Base-by-base conservation (phyloP, 2,888 invertebrate genomes). In the Tenthredo mesomela region DNA sequence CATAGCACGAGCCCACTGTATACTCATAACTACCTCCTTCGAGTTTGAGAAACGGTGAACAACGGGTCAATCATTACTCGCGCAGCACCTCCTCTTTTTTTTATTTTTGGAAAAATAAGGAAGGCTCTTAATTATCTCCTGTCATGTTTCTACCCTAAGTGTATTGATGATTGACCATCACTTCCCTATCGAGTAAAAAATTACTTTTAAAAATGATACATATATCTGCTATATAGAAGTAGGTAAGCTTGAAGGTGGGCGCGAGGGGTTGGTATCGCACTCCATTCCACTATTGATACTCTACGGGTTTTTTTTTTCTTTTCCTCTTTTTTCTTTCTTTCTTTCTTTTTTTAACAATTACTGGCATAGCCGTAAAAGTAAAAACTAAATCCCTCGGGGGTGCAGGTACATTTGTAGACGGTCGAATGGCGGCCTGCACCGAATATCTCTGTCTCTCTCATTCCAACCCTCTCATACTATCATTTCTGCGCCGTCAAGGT, bases 401-500 rank as follows among this genome's bases (percentile, higher is more conserved):
- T 40, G 73, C 40, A 73, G 73, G 43, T 73, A 21, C 43, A 25
- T 43, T 73, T 73, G 18, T 25, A 73, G 73, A 40, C 73, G 43
- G 25, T 40, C 40, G 71, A 61, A 37, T 33, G 18, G 21, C 43
- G 21, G 12, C 43, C 73, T 73, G 73, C 73, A 73, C 73, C 73
- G 43, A 12, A 18, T 33, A 12, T 67, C 33, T 86, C 47, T 50
- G 40, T 84, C 77, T 86, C 86, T 75, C 80, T 65, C 70, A 61
- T 10, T 77, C 6, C n/a, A 61, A 15, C 33, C 37, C 40, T 25
- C 54, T 29, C 77, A 80, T 61, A 61, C 82, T 82, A 67, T 67
- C 80, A 61, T 47, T 82, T 67, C 82, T 67, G 65, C 82, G 47
- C 67, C 47, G 82, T 70, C 82, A 82, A 82, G 82, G 82, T 67